These are phyloP conservation scores for Antheraea mylitta DNA, from an alignment of 1,140 invertebrate species.

Conservation along the genomic window DNA sequence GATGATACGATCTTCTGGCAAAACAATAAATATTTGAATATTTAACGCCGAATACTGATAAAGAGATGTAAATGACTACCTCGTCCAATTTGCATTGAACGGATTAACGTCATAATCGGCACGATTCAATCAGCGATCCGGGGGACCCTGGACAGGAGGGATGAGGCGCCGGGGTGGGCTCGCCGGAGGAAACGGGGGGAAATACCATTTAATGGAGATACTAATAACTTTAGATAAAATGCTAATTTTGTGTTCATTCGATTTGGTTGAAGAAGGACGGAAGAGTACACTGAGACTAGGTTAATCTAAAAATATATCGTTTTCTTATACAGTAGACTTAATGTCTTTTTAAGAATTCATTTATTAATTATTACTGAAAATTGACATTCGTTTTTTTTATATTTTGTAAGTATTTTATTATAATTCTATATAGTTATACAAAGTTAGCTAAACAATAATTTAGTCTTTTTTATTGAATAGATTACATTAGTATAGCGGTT, in stretches of 20 bases:
- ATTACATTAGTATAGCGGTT: too few relatives aligned
- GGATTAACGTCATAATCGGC: conserved; percentile 78
- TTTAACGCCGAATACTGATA: conserved; percentile 69
- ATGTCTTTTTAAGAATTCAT: too few relatives aligned
- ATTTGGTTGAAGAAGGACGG: conserved; percentile 63
- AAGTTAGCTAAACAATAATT: too few relatives aligned
- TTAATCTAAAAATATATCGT: not conserved
- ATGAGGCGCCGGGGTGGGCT: conserved; percentile 25
- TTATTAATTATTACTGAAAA: too few relatives aligned
- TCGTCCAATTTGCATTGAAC: conserved; percentile 76
- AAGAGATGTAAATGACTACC: conserved; percentile 75
- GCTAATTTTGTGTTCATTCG: conserved; percentile 77
- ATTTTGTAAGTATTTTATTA: too few relatives aligned
- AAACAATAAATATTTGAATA: conserved; percentile 75
- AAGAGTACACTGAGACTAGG: conserved; percentile 32
- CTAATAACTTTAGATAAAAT: conserved; percentile 77
- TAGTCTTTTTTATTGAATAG: too few relatives aligned
- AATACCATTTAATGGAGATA: conserved; percentile 49
- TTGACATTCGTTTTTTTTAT: too few relatives aligned
- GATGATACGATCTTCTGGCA: conserved; percentile 36
- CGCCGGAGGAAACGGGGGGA: conserved; percentile 22
- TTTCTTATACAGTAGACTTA: not conserved
- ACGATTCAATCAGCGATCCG: conserved; percentile 74
- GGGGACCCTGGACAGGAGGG: conserved; percentile 57
- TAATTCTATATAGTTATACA: too few relatives aligned